Conservation (phyloP, 2,888 invertebrate genomes). For the Cephalotes varians region DNA sequence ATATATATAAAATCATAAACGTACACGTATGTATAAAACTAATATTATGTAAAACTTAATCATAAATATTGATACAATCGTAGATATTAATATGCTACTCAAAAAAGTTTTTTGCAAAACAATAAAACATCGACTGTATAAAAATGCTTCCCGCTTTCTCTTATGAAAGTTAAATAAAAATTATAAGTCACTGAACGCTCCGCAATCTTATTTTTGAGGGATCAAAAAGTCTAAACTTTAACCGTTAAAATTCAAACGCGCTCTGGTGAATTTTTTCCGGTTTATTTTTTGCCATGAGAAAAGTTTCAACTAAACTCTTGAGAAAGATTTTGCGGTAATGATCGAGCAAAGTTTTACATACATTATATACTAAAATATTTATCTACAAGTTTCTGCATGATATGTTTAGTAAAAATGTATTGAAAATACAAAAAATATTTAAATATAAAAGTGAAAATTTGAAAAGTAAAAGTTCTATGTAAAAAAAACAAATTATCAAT, state of each 20-base stretch:
- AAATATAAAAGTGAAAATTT: not conserved
- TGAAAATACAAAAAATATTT: not conserved
- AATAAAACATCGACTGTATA: not conserved
- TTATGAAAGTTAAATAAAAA: conserved; percentile 19
- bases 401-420: not conserved
- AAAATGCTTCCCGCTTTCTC: not conserved
- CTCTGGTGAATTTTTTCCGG: conserved; percentile 51
- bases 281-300: conserved; percentile 40
- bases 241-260: conserved; percentile 70
- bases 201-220: conserved; percentile 12
- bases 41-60: not conserved
- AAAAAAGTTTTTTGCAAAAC: not conserved
- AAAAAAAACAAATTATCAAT: not conserved
- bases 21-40: no score
- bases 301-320: conserved; percentile 68
- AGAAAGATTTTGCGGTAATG: conserved; percentile 45
- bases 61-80: not conserved
- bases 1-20: no score
- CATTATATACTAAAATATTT: conserved; percentile 11
- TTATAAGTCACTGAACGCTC: conserved; percentile 8
- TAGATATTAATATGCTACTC: not conserved
- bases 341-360: conserved; percentile 28
- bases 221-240: conserved; percentile 67
- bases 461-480: not conserved
- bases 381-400: not conserved